Base-by-base conservation (phyloP, 2,888 invertebrate species). In the Bibio marci region DNA sequence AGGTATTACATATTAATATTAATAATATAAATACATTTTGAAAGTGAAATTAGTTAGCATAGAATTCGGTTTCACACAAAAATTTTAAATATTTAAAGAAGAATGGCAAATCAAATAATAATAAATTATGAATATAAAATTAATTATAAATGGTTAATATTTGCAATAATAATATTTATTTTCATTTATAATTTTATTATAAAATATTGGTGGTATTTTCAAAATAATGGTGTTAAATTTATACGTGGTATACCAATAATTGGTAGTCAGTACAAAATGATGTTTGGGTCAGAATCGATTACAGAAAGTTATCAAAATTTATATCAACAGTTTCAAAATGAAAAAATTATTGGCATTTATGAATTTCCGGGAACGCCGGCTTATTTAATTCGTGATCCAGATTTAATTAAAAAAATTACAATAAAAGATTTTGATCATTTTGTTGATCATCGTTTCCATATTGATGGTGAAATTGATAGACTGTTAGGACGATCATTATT, bases 401-500 rank as follows among this genome's bases (percentile, higher is more conserved):
- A 41, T 13, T n/a, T 43, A 8, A 38, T 43, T n/a, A 41, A 41
- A 27, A 30, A 42, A 15, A 35, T 45, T 12, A 39, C 42, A 4
- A 35, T 45, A 1, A 45, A 45, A 33, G 42, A 43, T 30, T 45
- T 45, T 27, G 40, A 42, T 32, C 19, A 37, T 30, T 45, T 43
- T 35, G 19, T 38, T 4, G 37, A 44, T 38, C 41, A 45, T 28
- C 12, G 28, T 17, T 35, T 36, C 13, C 25, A 11, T 18, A 31
- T 40, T 12, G 31, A 38, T 37, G 28, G 25, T 5, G 32, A 40
- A 13, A 11, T 38, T 43, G 46, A 49, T 11, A 32, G 38, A 15
- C n/a, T 44, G 2, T 41, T 44, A 15, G 40, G 41, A 3, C 43
- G 41, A 17, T 26, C 32, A 3, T 11, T 46, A 14, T 37, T 45